phyloP scores from a whole-genome alignment of 1,140 invertebrate genomes.

The Hypothenemus hampei region DNA sequence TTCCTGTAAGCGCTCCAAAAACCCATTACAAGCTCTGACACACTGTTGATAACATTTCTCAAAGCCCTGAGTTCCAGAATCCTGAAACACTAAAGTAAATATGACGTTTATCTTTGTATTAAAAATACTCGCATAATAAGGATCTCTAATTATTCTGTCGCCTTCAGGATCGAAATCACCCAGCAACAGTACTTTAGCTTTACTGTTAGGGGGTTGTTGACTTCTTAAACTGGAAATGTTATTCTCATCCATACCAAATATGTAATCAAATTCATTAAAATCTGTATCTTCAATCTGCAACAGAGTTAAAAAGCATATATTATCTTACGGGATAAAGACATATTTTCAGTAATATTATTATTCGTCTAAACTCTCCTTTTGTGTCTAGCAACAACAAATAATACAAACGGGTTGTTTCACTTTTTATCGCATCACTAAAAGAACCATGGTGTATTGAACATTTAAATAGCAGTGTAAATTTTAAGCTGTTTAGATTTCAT shows the following conservation, averaged over 20 bases:
- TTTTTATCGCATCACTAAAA: too few species aligned
- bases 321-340: not conserved
- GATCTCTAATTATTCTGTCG: conserved; percentile 77
- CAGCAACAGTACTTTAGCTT: conserved; percentile 69
- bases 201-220: conserved; percentile 51
- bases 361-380: too few species aligned
- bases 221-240: conserved; percentile 68
- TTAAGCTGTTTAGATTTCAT: too few species aligned
- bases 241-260: conserved; percentile 86
- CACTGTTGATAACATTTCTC: conserved; percentile 70
- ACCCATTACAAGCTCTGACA: conserved; percentile 59
- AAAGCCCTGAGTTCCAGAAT: conserved; percentile 59
- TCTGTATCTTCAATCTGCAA: conserved; percentile 63
- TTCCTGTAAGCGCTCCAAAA: conserved; percentile 49
- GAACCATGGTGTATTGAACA: too few species aligned
- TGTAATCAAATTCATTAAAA: conserved; percentile 74
- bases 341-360: not conserved
- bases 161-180: conserved; percentile 77
- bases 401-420: too few species aligned
- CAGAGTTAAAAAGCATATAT: conserved; percentile 24
- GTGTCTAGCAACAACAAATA: too few species aligned
- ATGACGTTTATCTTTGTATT: not conserved
- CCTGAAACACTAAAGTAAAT: conserved; percentile 47
- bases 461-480: too few species aligned
- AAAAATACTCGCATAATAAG: conserved; percentile 69